Evolutionary conservation across 2,113 vertebrate species (phyloP).

Genomic region (Ranitomeya imitator): DNA sequence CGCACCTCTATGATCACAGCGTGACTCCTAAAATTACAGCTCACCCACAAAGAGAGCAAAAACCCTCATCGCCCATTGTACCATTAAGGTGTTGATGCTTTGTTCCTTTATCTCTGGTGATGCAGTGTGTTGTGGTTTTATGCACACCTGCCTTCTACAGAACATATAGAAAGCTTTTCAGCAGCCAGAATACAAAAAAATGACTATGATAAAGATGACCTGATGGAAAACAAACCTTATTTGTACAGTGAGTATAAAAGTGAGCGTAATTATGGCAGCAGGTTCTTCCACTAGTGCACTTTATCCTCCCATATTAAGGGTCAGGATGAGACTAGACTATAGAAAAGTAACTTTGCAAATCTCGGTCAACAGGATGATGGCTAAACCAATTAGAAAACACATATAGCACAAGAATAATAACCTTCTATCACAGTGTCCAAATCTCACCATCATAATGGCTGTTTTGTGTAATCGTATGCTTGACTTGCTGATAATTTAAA

Average conservation of each 20-base stretch:
- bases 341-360: not conserved
- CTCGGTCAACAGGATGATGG: not conserved
- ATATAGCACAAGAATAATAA: not conserved
- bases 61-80: not conserved
- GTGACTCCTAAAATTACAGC: slow-evolving; percentile 54
- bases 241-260: not conserved
- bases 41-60: slow-evolving; percentile 41
- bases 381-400: not conserved
- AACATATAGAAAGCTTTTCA: not conserved
- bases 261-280: not conserved
- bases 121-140: not conserved
- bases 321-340: too few species aligned
- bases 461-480: slow-evolving; percentile 59
- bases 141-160: not conserved
- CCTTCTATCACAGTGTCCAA: not conserved
- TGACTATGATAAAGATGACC: not conserved
- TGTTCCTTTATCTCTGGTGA: not conserved
- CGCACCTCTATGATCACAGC: slow-evolving; percentile 74
- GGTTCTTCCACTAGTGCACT: too few species aligned
- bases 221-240: not conserved
- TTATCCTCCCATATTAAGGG: too few species aligned
- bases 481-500: slow-evolving; percentile 50
- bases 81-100: slow-evolving; percentile 41
- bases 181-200: not conserved
- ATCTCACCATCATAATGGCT: not conserved